A percentile compares a stretch with the other conserved stretches of the same genome.
Evolutionary conservation across 2,113 vertebrate genomes (phyloP).

Genomic region (Tetraodon nigroviridis): DNA sequence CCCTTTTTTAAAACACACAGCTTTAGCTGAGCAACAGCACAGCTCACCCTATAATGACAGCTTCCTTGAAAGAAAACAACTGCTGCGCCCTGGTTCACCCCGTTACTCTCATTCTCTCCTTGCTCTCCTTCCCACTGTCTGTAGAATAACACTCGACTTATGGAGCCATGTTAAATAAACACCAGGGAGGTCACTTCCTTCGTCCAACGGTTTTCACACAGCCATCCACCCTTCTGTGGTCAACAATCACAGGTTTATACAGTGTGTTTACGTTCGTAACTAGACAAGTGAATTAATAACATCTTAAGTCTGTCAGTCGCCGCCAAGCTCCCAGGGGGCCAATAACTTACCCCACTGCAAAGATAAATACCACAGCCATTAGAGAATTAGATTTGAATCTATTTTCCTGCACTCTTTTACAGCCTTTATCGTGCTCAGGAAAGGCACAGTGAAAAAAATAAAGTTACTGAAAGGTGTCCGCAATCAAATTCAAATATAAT

Average conservation of each 20-base stretch:
- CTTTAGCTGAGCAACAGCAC: conserved; percentile 51
- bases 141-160: conserved; percentile 52
- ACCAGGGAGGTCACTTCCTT: conserved; percentile 56
- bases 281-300: conserved; percentile 36
- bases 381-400: conserved; percentile 41
- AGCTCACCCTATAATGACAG: conserved; percentile 60
- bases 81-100: conserved; percentile 49
- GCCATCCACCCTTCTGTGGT: conserved; percentile 45
- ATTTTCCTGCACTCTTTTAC: conserved; percentile 1
- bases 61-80: conserved; percentile 60
- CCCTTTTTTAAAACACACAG: conserved; percentile 58
- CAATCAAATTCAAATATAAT: conserved; percentile 13
- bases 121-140: conserved; percentile 23
- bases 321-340: conserved; percentile 37
- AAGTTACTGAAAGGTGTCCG: conserved; percentile 23
- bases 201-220: conserved; percentile 34
- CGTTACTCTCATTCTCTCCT: conserved; percentile 25
- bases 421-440: conserved; percentile 24
- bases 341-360: conserved; percentile 51
- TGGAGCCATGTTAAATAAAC: conserved; percentile 64
- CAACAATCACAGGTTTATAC: conserved; percentile 28
- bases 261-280: conserved; percentile 3
- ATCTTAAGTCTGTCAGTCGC: conserved; percentile 31
- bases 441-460: conserved; percentile 14
- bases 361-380: conserved; percentile 43